Percentiles rank a stretch among this genome's conserved stretches.
Conservation (phyloP, 2,888 invertebrate species). For the Phalera bucephala region DNA sequence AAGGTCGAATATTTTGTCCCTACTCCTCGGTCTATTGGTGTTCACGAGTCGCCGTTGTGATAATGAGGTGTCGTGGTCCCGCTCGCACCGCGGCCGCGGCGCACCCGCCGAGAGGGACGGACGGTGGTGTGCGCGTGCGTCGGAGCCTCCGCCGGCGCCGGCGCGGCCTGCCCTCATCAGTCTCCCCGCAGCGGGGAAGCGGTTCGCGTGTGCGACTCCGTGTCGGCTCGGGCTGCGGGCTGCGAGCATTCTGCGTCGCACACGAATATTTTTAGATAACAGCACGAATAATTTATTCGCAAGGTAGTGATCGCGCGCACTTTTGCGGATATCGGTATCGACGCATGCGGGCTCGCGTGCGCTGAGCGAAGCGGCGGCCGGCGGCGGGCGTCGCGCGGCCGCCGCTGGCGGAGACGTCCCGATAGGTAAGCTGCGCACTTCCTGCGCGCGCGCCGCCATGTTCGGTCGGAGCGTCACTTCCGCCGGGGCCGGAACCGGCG, state of each 20-base stretch:
- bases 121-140: conserved; percentile 69
- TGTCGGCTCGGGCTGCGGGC: conserved; percentile 57
- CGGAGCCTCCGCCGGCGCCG: conserved; percentile 76
- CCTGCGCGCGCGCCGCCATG: conserved; percentile 81
- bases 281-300: conserved; percentile 80
- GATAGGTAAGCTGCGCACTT: conserved; percentile 83
- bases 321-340: conserved; percentile 70
- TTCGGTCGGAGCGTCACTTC: conserved; percentile 79
- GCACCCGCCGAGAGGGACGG: conserved; percentile 62
- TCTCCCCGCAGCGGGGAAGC: conserved; percentile 81
- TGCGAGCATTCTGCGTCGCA: conserved; percentile 63
- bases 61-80: conserved; percentile 72
- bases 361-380: conserved; percentile 50
- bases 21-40: conserved; percentile 82
- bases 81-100: conserved; percentile 49
- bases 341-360: conserved; percentile 64
- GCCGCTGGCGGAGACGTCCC: conserved; percentile 70
- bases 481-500: conserved; percentile 70
- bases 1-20: conserved; percentile 83
- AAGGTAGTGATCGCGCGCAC: conserved; percentile 78
- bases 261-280: conserved; percentile 82
- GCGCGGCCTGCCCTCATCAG: conserved; percentile 80
- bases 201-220: conserved; percentile 75
- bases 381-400: conserved; percentile 50
- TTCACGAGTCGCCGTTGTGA: conserved; percentile 79